These are phyloP conservation scores for Scaptomyza montana DNA, from an alignment of 1,140 invertebrate genomes.

Conservation along the genomic window DNA sequence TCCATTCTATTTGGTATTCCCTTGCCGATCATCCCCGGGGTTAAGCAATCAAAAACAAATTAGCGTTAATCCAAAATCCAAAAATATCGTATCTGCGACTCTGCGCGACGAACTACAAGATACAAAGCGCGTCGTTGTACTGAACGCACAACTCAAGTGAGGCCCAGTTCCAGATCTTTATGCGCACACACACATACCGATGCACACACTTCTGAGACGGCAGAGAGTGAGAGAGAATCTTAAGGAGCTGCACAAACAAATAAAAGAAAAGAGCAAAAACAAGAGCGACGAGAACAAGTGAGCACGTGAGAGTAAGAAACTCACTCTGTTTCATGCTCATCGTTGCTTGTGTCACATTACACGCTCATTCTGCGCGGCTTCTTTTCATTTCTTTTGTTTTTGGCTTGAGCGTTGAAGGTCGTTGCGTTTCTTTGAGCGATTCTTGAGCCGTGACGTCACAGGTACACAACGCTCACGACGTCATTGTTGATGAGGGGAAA, in stretches of 20 bases:
- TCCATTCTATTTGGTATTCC: neutral
- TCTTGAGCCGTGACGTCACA: conserved; percentile 67
- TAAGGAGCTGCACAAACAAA: conserved; percentile 9
- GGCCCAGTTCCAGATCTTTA: conserved; percentile 26
- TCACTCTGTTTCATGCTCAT: conserved; percentile 6
- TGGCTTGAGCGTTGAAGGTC: conserved; percentile 59
- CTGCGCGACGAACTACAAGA: conserved; percentile 64
- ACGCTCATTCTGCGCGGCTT: conserved; percentile 29
- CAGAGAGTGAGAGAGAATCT: conserved; percentile 36
- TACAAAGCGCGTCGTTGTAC: conserved; percentile 58
- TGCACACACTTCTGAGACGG: conserved; percentile 40
- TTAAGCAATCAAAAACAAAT: conserved; percentile 71
- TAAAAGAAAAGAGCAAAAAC: neutral
- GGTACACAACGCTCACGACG: conserved; percentile 39
- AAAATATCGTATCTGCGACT: conserved; percentile 29
- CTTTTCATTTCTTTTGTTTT: conserved; percentile 21
- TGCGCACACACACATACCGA: conserved; percentile 22
- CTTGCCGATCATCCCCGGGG: conserved; percentile 20
- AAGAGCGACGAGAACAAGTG: conserved; percentile 30
- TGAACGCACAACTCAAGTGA: conserved; percentile 52
- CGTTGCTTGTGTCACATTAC: conserved; percentile 16
- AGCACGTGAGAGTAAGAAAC: conserved; percentile 12
- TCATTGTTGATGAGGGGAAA: conserved; percentile 52
- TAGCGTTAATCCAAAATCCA: conserved; percentile 64
- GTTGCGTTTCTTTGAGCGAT: conserved; percentile 71